Base-by-base conservation (phyloP, 2,113 vertebrate genomes). In the Amphiprion ocellaris region DNA sequence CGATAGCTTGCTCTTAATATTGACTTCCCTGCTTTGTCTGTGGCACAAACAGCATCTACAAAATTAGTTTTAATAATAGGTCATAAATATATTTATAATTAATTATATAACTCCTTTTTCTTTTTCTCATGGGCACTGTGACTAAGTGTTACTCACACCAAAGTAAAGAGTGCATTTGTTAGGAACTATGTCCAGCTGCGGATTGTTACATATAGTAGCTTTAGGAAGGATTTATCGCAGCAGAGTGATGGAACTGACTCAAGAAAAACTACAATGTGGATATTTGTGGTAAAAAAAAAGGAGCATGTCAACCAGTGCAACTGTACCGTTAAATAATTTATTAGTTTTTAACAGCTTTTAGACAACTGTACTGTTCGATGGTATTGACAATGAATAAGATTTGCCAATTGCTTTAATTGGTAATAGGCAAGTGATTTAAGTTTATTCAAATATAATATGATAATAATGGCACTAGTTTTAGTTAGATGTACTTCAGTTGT, bases 201-300 rank as follows among this genome's bases (percentile, higher is more conserved):
- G 60, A 70, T 58, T 62, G 23, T 65, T 37, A 61, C 72, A 37
- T 9, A 37, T 37, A 37, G 30, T 30, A 30, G 30, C 30, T 30
- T 30, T 30, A 30, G 3, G 3, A 4, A 30, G 4, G 30, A 30
- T 30, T 30, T 30, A 30, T 30, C 2, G 39, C 39, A 41, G 39
- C 10, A 41, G 39, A 41, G 39, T 41, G 39, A 41, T 12, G 10
- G 19, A n/a, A 46, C 10, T 55, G 33, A 55, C 15, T 61, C 10
- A 24, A 44, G 19, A 46, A 37, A 19, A 33, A 28, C 39, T 26
- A 19, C 21, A 56, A 8, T 41, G 41, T 19, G 30, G n/a, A 12
- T 58, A 19, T 65, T 41, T 23, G 28, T 41, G 5, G 24, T 19
- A 54, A 30, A 2, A 3, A 21, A 21, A 3, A 58, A n/a, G 5